Base-by-base conservation (phyloP, 2,888 invertebrate species). In the Onchidella celtica region DNA sequence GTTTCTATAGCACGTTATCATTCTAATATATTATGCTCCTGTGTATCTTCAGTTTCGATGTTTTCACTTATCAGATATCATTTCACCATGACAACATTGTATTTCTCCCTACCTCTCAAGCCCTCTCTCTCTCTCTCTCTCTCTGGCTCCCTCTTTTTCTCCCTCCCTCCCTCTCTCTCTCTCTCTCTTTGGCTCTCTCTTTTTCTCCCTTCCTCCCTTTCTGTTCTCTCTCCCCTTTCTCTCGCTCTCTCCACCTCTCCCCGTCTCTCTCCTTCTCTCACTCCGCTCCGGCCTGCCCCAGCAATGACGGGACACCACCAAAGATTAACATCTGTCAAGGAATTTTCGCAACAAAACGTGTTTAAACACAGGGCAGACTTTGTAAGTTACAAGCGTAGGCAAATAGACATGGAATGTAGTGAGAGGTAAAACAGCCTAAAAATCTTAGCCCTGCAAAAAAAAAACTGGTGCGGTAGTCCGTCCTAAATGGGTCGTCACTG, bases 301-400 rank as follows among this genome's bases (percentile, higher is more conserved):
- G 59, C n/a, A 73, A 61, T 36, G 36, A 38, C 38, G 2, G 61
- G 73, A 59, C 73, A 36, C 59, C 73, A 38, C 27, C 24, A 34
- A 17, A 73, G 73, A 73, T 73, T 73, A 73, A 73, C 73, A 61
- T 73, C 32, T 59, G 36, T 36, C 61, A 32, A 14, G n/a, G 73
- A 73, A 73, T 73, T 59, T 73, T 73, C 72, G 59, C 73, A 73
- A 73, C 73, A 21, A 24, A 27, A 61, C 59, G 73, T 73, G 59
- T 73, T 73, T 73, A 73, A 73, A 73, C 73, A 73, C 61, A 38
- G 36, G 59, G 61, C 61, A 73, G 73, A 61, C 73, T 73, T 59
- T 59, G 72, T 57, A 24, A 59, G 73, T 61, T 73, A 61, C 73
- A 73, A 73, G 57, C 73, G 59, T 61, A 6, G 17, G 73, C 61